These are phyloP conservation scores for Timema podura DNA, from an alignment of 2,888 invertebrate species.

Conservation along the genomic window DNA sequence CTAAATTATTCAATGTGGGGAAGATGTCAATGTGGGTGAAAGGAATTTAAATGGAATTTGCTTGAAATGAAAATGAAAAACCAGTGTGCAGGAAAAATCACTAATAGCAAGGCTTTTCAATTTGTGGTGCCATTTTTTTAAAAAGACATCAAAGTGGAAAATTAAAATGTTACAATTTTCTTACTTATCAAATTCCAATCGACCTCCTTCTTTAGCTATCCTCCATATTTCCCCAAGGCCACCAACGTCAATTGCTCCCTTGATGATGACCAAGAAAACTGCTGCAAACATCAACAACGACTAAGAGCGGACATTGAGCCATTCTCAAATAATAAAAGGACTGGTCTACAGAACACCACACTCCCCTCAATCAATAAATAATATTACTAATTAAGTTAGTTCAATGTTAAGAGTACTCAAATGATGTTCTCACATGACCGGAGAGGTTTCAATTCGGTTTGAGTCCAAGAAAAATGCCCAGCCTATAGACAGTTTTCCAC, in stretches of 20 bases:
- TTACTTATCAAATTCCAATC: conserved; percentile 56
- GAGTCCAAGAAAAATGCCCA: no score
- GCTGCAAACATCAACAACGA: conserved; percentile 82
- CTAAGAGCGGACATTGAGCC: conserved; percentile 34
- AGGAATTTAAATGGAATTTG: background rate
- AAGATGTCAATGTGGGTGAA: background rate
- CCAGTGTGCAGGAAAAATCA: background rate
- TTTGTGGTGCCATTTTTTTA: background rate
- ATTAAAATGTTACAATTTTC: conserved; percentile 21
- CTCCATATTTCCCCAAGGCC: conserved; percentile 67
- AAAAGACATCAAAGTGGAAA: no score
- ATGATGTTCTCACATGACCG: no score
- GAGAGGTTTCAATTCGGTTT: no score
- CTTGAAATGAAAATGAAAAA: background rate
- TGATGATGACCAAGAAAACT: conserved; percentile 72
- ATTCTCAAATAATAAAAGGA: conserved; percentile 10
- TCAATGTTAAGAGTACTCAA: no score
- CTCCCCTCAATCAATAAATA: background rate
- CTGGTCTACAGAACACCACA: background rate
- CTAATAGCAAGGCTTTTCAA: background rate
- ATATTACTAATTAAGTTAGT: no score
- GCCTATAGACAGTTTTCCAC: no score
- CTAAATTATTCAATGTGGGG: background rate
- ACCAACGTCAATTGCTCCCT: conserved; percentile 64
- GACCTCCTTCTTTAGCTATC: conserved; percentile 62